These are phyloP conservation scores for Noturus placidus DNA, from an alignment of 2,113 vertebrate species.

Conservation along the genomic window DNA sequence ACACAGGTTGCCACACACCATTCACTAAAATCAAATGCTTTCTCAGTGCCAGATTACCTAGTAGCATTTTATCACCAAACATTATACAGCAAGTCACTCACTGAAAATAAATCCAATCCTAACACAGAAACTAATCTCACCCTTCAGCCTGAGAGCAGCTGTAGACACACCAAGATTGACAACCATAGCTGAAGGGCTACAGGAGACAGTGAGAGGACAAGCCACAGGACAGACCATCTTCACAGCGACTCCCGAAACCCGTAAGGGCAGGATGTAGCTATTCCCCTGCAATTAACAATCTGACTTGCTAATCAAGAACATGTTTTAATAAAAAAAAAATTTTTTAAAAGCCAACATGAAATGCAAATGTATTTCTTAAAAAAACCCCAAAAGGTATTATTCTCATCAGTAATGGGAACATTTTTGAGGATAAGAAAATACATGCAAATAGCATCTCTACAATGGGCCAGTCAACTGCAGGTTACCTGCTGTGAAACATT, in stretches of 20 bases:
- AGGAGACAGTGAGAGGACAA: not conserved
- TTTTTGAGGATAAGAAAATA: not conserved
- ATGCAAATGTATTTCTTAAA: not conserved
- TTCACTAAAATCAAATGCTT: slow-evolving; percentile 47
- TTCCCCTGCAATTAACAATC: slow-evolving; percentile 50
- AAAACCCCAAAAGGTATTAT: too few relatives aligned
- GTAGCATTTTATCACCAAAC: not conserved
- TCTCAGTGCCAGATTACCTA: not conserved
- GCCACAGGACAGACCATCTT: slow-evolving; percentile 42
- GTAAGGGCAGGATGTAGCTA: not conserved
- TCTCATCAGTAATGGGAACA: not conserved
- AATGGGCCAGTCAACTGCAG: slow-evolving; percentile 32
- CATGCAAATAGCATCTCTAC: not conserved
- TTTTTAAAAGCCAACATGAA: not conserved
- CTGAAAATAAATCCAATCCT: not conserved
- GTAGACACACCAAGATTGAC: slow-evolving; percentile 13
- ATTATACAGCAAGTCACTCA: too few relatives aligned
- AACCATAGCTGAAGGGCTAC: slow-evolving; percentile 34
- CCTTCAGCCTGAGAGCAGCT: slow-evolving; percentile 48
- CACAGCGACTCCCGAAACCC: not conserved
- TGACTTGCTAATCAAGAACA: not conserved
- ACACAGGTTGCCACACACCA: slow-evolving; percentile 46
- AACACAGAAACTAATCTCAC: slow-evolving; percentile 17
- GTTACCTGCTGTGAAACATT: slow-evolving; percentile 54
- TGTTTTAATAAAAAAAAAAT: too few relatives aligned